A percentile compares a stretch with the other conserved stretches of the same genome.
These are phyloP conservation scores for Loriculus beryllinus DNA, from an alignment of 2,797 vertebrate genomes.

Conservation along the genomic window DNA sequence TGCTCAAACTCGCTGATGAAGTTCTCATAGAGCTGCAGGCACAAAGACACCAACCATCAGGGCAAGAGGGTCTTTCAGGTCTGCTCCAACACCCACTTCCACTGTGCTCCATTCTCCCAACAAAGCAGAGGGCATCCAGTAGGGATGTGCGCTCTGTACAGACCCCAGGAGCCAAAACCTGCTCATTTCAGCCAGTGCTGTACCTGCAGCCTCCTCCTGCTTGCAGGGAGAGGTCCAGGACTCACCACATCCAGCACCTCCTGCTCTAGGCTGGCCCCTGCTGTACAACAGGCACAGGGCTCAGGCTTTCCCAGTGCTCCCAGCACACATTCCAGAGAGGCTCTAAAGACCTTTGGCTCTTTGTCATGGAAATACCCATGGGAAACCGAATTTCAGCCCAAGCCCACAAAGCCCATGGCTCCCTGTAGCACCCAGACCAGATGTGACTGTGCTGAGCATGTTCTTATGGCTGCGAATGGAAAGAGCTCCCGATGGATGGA, in stretches of 20 bases:
- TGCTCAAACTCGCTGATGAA: conserved; percentile 98
- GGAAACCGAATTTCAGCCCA: not conserved
- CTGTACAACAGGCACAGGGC: too few species aligned
- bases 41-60: not conserved
- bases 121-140: fast-evolving
- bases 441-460: fast-evolving
- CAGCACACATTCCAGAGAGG: fast-evolving
- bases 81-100: fast-evolving
- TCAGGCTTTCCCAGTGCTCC: not conserved
- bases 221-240: not conserved
- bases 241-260: not conserved
- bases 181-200: not conserved
- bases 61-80: fast-evolving
- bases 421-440: fast-evolving
- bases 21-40: conserved; percentile 91
- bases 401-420: fast-evolving
- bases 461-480: not conserved
- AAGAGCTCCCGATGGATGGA: fast-evolving
- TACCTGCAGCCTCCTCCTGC: not conserved
- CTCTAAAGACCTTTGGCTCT: not conserved
- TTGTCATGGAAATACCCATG: fast-evolving
- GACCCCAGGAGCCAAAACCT: not conserved
- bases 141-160: not conserved
- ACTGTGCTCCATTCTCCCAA: fast-evolving
- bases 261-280: not conserved